Percentiles rank a stretch among this genome's conserved stretches.
Evolutionary conservation across 2,113 vertebrate species (phyloP).

Genomic region (Austrofundulus limnaeus): DNA sequence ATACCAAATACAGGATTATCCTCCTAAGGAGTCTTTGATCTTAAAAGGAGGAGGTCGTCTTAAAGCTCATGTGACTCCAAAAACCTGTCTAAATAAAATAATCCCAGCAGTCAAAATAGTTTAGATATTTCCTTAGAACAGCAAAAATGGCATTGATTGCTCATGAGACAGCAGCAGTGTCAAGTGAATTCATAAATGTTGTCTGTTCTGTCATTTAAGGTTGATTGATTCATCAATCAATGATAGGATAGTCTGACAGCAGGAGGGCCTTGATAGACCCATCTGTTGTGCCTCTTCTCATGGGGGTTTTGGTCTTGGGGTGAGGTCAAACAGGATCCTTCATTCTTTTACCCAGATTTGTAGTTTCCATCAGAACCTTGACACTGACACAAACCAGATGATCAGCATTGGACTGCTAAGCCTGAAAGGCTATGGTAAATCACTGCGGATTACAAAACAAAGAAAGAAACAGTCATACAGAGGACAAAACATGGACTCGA

Average conservation of each 20-base stretch:
- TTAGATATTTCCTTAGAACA: neutral
- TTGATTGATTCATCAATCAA: conserved; percentile 61
- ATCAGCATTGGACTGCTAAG: conserved; percentile 37
- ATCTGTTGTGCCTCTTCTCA: conserved; percentile 46
- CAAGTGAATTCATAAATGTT: conserved; percentile 32
- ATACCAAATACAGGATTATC: conserved; percentile 42
- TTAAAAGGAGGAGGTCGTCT: conserved; percentile 37
- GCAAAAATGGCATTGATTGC: neutral
- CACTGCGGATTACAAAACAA: conserved; percentile 9
- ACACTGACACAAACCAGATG: conserved; percentile 62
- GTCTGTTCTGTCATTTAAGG: conserved; percentile 29
- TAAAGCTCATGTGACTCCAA: conserved; percentile 7
- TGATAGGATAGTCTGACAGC: conserved; percentile 13
- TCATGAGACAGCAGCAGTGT: conserved; percentile 27
- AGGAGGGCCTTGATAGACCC: conserved; percentile 33
- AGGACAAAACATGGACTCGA: neutral
- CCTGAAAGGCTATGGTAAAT: conserved; percentile 38
- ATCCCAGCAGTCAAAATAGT: neutral
- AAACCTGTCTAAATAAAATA: too few species aligned
- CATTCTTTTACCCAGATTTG: conserved; percentile 50
- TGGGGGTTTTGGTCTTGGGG: conserved; percentile 46
- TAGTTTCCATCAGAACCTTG: conserved; percentile 53
- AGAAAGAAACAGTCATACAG: neutral
- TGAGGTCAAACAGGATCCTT: conserved; percentile 62
- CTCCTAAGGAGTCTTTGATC: conserved; percentile 61